These are phyloP conservation scores for Pardosa pseudoannulata DNA, from an alignment of 2,888 invertebrate genomes.

Conservation along the genomic window DNA sequence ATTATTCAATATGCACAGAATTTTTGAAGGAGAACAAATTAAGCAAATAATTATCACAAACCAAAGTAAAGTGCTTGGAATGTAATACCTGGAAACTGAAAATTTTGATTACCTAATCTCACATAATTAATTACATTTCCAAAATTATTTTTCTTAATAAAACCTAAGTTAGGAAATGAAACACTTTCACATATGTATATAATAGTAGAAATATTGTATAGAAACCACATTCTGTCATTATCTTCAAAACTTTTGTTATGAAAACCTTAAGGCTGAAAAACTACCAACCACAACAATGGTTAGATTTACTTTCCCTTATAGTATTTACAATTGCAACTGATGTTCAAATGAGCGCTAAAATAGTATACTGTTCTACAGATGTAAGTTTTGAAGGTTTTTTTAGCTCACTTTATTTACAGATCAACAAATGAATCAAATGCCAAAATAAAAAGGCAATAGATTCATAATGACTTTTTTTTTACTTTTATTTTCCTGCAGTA, in stretches of 20 bases:
- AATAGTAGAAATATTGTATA: constrained; percentile 26
- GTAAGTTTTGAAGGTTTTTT: constrained; percentile 31
- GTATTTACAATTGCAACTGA: constrained; percentile 54
- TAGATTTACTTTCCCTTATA: constrained; percentile 39
- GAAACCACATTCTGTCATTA: constrained; percentile 13
- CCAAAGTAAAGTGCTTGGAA: background rate
- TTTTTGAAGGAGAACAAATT: too few relatives aligned
- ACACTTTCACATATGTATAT: constrained; percentile 20
- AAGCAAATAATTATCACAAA: too few relatives aligned
- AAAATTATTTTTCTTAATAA: constrained; percentile 8
- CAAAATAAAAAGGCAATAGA: constrained; percentile 45
- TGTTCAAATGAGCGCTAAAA: constrained; percentile 54
- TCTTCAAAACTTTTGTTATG: constrained; percentile 6
- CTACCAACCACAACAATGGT: constrained; percentile 23
- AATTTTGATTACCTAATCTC: too few relatives aligned
- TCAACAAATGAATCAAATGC: constrained; percentile 55
- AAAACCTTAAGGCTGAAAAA: constrained; percentile 30
- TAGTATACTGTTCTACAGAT: constrained; percentile 19
- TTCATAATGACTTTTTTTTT: constrained; percentile 23
- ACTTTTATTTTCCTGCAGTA: constrained; percentile 14
- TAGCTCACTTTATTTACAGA: constrained; percentile 32
- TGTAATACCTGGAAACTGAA: background rate
- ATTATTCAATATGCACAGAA: too few relatives aligned
- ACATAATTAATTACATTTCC: too few relatives aligned
- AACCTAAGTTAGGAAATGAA: constrained; percentile 14